Evolutionary conservation across 1,140 invertebrate species (phyloP).

Genomic region (Megalopta genalis): DNA sequence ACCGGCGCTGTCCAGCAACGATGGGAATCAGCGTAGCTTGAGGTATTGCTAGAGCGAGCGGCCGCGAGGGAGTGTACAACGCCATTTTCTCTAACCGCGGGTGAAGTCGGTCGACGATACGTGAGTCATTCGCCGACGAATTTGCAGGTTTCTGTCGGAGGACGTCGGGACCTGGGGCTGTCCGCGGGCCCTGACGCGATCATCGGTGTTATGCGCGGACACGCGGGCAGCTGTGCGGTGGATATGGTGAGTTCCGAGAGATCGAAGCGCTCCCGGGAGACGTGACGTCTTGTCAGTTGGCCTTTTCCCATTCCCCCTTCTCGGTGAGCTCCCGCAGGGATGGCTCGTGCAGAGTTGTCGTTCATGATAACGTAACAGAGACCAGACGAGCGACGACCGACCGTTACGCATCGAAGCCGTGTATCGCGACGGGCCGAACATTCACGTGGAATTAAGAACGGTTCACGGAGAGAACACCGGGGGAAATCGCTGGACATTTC

Average conservation of each 20-base stretch:
- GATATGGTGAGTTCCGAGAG: conserved; percentile 59
- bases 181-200: conserved; percentile 11
- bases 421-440: not conserved
- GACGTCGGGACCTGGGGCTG: conserved; percentile 22
- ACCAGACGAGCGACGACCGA: not conserved
- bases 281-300: conserved; percentile 57
- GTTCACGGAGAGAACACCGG: not conserved
- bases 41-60: conserved; percentile 35
- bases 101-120: conserved; percentile 41
- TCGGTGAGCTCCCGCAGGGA: conserved; percentile 43
- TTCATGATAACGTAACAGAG: conserved; percentile 41
- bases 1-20: not conserved
- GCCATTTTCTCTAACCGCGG: conserved; percentile 58
- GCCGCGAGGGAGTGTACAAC: conserved; percentile 46
- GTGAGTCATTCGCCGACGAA: conserved; percentile 32
- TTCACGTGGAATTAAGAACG: conserved; percentile 12
- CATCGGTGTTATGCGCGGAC: conserved; percentile 49
- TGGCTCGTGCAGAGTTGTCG: conserved; percentile 39
- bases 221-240: conserved; percentile 52
- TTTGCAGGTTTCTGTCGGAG: conserved; percentile 17
- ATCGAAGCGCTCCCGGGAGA: conserved; percentile 51
- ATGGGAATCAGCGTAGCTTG: conserved; percentile 35
- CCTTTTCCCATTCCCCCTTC: conserved; percentile 40
- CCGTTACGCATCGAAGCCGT: not conserved
- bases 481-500: conserved; percentile 5